Percentiles rank a stretch among this genome's conserved stretches.
These are phyloP conservation scores for Thripadectes ignobilis DNA, from an alignment of 2,797 vertebrate genomes.

Conservation along the genomic window DNA sequence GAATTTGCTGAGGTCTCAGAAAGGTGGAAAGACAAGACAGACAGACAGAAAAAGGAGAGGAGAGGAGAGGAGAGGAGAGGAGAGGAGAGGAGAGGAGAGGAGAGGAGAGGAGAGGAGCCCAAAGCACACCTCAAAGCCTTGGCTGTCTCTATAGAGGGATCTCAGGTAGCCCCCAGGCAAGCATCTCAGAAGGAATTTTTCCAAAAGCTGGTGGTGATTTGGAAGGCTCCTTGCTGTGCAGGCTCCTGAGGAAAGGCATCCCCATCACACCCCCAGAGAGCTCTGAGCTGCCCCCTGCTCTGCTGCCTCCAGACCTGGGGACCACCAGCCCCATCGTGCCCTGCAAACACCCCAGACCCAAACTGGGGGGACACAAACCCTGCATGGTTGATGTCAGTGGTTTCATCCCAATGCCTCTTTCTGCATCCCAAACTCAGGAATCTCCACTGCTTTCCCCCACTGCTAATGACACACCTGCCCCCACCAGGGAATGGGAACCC, in stretches of 20 bases:
- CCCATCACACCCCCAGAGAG: rapidly evolving
- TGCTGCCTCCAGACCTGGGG: neutral
- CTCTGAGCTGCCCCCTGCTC: neutral
- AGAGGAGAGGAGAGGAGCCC: neutral
- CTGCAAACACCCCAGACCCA: neutral
- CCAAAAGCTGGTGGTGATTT: neutral
- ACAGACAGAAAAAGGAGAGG: neutral
- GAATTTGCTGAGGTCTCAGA: conserved; percentile 62
- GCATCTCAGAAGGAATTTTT: neutral
- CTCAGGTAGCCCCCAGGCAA: neutral
- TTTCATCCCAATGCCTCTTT: neutral
- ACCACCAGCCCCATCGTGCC: rapidly evolving
- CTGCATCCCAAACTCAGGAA: neutral
- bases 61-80: neutral
- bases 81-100: too few relatives aligned
- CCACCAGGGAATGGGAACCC: neutral
- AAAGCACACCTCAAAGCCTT: neutral
- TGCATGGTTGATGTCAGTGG: rapidly evolving
- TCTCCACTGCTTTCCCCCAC: neutral
- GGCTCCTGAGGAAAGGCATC: neutral
- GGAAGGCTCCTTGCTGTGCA: rapidly evolving
- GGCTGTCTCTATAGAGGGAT: neutral
- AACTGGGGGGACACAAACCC: neutral
- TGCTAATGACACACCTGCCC: neutral
- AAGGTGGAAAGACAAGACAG: conserved; percentile 13